Conservation (phyloP, 2,113 vertebrate species). For the Rhea pennata region DNA sequence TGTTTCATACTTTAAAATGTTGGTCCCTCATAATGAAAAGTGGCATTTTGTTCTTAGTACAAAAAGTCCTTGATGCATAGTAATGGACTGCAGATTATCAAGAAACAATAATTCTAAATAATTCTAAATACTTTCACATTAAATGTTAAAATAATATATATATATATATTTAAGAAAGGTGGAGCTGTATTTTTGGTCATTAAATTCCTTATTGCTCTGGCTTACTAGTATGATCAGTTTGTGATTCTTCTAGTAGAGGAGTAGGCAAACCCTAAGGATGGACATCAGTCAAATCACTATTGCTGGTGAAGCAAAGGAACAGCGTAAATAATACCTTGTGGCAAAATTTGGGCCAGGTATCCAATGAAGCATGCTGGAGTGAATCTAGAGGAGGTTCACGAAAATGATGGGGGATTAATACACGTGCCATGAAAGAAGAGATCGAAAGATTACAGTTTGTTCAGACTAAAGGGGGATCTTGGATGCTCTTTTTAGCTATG, state of each 20-base stretch:
- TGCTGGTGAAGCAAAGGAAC: neutral
- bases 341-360: neutral
- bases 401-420: neutral
- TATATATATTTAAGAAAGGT: neutral
- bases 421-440: neutral
- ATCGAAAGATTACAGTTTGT: neutral
- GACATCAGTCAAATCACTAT: neutral
- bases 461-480: neutral
- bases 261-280: neutral
- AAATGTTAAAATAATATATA: neutral
- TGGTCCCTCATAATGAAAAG: constrained; percentile 3
- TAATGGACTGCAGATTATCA: neutral
- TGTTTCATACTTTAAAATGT: constrained; percentile 6
- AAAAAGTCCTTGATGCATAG: neutral
- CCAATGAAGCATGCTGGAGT: neutral
- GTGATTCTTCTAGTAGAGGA: neutral
- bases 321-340: neutral
- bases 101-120: neutral
- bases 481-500: neutral
- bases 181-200: neutral
- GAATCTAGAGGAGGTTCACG: neutral
- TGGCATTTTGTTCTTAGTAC: constrained; percentile 20
- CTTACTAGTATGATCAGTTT: neutral
- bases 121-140: neutral
- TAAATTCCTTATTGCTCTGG: neutral